Conservation (phyloP, 2,113 vertebrate species). For the Rhombomys opimus region DNA sequence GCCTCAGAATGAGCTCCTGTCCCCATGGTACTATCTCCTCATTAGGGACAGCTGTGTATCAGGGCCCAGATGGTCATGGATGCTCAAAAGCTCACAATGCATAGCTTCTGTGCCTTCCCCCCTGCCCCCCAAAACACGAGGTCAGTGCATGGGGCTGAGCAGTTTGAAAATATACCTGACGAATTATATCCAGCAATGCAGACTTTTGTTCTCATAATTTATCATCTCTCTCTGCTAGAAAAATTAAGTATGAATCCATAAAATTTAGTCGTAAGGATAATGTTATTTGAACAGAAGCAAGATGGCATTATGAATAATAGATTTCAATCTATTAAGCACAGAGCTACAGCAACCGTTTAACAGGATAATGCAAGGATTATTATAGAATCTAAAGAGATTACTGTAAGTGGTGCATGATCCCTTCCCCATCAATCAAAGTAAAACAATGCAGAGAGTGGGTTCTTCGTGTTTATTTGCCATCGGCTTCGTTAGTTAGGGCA, state of each 20-base stretch:
- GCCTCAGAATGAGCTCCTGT: neutral
- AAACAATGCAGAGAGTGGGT: slow-evolving; percentile 47
- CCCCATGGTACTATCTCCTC: neutral
- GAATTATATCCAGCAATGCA: slow-evolving; percentile 19
- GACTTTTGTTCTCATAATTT: slow-evolving; percentile 50
- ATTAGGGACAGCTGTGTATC: neutral
- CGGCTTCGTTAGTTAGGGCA: neutral
- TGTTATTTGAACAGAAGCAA: slow-evolving; percentile 74
- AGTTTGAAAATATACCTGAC: neutral
- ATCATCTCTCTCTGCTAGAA: slow-evolving; percentile 45
- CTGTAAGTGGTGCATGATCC: slow-evolving; percentile 58
- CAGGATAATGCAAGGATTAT: slow-evolving; percentile 74
- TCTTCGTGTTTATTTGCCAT: slow-evolving; percentile 30
- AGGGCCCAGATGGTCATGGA: neutral
- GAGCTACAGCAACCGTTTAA: slow-evolving; percentile 67
- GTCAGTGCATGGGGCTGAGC: neutral
- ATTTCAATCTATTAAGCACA: slow-evolving; percentile 76
- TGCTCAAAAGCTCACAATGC: neutral
- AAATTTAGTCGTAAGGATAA: slow-evolving; percentile 68
- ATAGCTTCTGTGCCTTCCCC: neutral
- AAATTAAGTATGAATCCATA: slow-evolving; percentile 62
- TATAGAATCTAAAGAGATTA: slow-evolving; percentile 77
- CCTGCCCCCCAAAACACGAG: neutral
- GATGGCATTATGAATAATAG: slow-evolving; percentile 78
- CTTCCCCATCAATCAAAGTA: slow-evolving; percentile 39